Evolutionary conservation across 2,888 invertebrate species (phyloP).

Genomic region (Dioctria rufipes): DNA sequence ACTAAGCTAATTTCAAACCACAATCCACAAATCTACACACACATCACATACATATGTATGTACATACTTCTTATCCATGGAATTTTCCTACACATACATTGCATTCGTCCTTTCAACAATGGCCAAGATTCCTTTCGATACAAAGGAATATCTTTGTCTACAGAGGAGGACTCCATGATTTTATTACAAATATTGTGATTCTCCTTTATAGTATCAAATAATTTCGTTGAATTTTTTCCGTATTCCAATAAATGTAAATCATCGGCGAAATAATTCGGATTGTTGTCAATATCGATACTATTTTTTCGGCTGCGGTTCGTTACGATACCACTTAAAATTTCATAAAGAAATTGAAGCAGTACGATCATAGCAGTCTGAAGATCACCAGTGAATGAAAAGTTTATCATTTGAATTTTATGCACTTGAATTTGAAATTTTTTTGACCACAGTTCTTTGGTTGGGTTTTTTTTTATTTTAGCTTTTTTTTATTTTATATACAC

Average conservation of each 20-base stretch:
- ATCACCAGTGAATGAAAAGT: constrained; percentile 29
- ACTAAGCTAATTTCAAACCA: too few species aligned
- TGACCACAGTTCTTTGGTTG: background rate
- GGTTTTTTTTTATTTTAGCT: too few species aligned
- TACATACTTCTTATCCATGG: constrained; percentile 62
- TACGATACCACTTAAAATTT: constrained; percentile 53
- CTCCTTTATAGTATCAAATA: constrained; percentile 3
- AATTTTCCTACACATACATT: constrained; percentile 61
- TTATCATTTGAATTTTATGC: constrained; percentile 27
- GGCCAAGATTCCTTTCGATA: constrained; percentile 57
- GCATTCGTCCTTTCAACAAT: constrained; percentile 48
- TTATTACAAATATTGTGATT: background rate
- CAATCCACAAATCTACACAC: too few species aligned
- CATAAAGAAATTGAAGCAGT: constrained; percentile 54
- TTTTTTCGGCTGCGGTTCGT: constrained; percentile 33
- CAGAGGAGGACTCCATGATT: constrained; percentile 26
- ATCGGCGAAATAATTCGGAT: background rate
- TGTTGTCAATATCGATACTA: background rate
- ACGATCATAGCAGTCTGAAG: constrained; percentile 55
- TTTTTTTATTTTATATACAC: too few species aligned
- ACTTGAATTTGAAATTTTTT: background rate
- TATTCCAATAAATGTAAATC: constrained; percentile 4
- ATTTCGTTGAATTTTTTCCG: background rate
- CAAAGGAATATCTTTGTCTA: constrained; percentile 45
- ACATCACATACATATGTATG: too few species aligned